Base-by-base conservation (phyloP, 2,797 vertebrate species). In the Rhabdomys pumilio region DNA sequence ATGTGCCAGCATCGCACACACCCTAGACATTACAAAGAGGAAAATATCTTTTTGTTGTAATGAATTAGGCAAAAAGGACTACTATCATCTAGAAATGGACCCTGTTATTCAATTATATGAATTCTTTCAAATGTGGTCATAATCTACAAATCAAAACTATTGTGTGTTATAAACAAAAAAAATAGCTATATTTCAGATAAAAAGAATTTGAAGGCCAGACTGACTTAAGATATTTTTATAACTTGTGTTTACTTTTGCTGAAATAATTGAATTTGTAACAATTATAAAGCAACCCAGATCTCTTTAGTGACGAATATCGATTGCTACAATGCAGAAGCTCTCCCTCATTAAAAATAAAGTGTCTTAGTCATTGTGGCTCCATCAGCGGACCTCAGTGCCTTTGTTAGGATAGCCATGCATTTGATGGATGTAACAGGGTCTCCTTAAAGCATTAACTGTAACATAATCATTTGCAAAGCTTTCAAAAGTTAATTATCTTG, bases 241-340 rank as follows among this genome's bases (percentile, higher is more conserved):
- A 95, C 93, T 93, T 92, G 77, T 98, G 89, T 97, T 98, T 98
- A 97, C 91, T 95, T 97, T 98, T 97, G 93, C 93, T 97, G 97
- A 97, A 98, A 98, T 98, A 98, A 98, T 98, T 97, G 93, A 97
- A 96, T 98, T 97, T 98, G 94, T 97, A 98, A 95, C 90, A 96
- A 94, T 97, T 96, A 90, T 93, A 96, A 97, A 50, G 59, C 93
- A 61, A 4, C 1, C 0, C 77, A 94, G 84, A 38, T 94, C 89
- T 93, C 91, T 96, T 93, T 96, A 96, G 88, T 4, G 0, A 50
- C 69, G n/a, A 75, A 29, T 98, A 97, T 97, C 96, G 97, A 98
- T 97, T 97, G 89, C 96, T 97, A 93, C 65, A 95, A 12, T 76
- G 77, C 82, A 90, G 95, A 96, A 93, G 81, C 61, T 97, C 96